Conservation (phyloP, 1,140 invertebrate genomes). For the Macrosteles quadrilineatus region DNA sequence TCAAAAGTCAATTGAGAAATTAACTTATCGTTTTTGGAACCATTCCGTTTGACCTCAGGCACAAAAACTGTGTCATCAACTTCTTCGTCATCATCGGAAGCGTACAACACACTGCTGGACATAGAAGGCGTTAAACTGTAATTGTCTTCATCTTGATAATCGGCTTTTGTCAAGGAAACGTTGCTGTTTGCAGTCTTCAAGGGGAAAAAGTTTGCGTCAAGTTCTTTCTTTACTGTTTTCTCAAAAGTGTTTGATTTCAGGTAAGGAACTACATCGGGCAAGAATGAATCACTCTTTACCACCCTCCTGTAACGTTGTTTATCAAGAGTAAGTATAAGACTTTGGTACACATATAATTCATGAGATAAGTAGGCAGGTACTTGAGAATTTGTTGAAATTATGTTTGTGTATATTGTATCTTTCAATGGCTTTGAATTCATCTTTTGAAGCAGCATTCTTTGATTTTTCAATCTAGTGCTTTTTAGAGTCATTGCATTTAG, state of each 20-base stretch:
- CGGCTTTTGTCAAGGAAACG: neutral
- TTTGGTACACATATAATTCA: constrained; percentile 6
- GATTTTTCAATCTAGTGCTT: neutral
- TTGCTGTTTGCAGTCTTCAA: neutral
- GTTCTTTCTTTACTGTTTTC: neutral
- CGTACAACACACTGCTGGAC: constrained; percentile 13
- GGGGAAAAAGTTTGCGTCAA: neutral
- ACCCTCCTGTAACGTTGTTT: constrained; percentile 5
- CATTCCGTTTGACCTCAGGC: neutral
- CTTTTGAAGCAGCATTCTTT: constrained; percentile 3
- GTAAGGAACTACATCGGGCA: neutral
- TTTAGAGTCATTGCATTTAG: constrained; percentile 11
- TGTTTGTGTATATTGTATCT: constrained; percentile 8
- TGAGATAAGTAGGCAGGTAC: neutral
- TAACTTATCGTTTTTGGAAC: neutral
- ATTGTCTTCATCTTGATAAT: neutral
- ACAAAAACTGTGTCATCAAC: neutral
- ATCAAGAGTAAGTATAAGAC: neutral
- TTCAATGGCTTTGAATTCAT: neutral
- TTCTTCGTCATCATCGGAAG: neutral
- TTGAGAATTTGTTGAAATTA: constrained; percentile 2
- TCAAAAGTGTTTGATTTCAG: neutral
- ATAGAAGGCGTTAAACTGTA: constrained; percentile 5
- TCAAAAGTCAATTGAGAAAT: constrained; percentile 11
- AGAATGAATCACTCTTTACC: neutral